Base-by-base conservation (phyloP, 2,113 vertebrate species). In the Neolamprologus sp. region DNA sequence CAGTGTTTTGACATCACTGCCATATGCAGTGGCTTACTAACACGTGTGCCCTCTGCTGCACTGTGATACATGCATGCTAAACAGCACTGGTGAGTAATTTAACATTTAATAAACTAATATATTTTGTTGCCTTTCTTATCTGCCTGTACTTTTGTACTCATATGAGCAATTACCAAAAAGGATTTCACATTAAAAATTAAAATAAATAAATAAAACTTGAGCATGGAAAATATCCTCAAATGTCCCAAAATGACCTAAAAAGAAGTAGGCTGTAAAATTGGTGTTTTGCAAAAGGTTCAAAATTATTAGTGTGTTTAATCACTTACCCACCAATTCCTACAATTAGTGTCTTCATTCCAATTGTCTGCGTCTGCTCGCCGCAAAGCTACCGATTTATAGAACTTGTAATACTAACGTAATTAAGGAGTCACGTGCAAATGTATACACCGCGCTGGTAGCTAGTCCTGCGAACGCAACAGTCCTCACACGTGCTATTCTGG, bases 321-420 rank as follows among this genome's bases (percentile, higher is more conserved):
- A 97, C 98, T 98, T 91, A 99, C 98, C 98, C 98, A 33, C 98
- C 96, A 82, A 99, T 97, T 94, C 98, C 98, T 82, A 99, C 91
- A 88, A 98, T 90, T 28, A 98, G 82, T 8, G 91, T 95, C 94
- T 96, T 97, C 98, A 99, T 98, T 17, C 86, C 91, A 60, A 40
- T 65, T 58, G 11, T 10, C 7, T 26, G 17, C 11, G 3, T 23
- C 6, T 2, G 3, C 11, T 80, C 30, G 5, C n/a, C 40, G 45
- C 9, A 30, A 17, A 33, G 4, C 11, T 14, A 13, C 3, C 53
- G 4, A 23, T 17, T 10, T 2, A 9, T 9, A 23, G 53, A 23
- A 40, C n/a, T 37, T 7, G 3, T 19, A 23, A 63, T 6, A 53
- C 6, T 8, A 10, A 26, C 14, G 30, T 13, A 42, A 71, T 54